Evolutionary conservation across 2,888 invertebrate genomes (phyloP).

Genomic region (Diogma glabrata): DNA sequence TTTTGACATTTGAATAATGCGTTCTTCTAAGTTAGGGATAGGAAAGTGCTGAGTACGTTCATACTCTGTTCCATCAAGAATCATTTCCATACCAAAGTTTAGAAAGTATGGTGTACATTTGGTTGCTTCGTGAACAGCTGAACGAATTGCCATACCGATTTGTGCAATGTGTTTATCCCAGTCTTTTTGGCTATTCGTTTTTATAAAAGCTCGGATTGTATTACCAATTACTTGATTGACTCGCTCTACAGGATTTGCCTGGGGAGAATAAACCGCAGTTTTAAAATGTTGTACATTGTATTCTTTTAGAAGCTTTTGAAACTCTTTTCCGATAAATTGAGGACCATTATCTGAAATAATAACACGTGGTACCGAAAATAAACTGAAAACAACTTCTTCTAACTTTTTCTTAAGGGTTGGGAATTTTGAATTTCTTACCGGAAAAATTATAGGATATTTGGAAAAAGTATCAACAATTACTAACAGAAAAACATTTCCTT

Average conservation of each 20-base stretch:
- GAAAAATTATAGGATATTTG: too few species aligned
- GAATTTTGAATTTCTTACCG: too few species aligned
- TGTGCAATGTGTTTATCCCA: neutral
- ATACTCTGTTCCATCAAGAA: neutral
- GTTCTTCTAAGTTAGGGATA: neutral
- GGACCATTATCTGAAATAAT: too few species aligned
- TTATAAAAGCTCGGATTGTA: neutral
- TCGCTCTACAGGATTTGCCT: neutral
- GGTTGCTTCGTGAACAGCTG: neutral
- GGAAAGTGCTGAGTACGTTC: neutral
- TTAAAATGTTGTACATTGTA: neutral
- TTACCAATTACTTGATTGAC: neutral
- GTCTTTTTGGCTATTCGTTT: neutral
- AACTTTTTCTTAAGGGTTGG: too few species aligned
- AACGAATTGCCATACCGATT: neutral
- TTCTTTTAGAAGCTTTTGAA: neutral
- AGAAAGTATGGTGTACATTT: neutral
- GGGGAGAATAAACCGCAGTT: neutral
- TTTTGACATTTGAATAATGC: too few species aligned
- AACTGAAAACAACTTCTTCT: too few species aligned
- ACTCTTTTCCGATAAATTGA: too few species aligned
- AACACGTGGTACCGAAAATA: too few species aligned
- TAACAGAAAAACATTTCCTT: too few species aligned
- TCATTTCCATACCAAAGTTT: neutral
- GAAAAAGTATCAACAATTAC: too few species aligned